These are phyloP conservation scores for Ataeniobius toweri DNA, from an alignment of 2,797 vertebrate species.

Conservation along the genomic window DNA sequence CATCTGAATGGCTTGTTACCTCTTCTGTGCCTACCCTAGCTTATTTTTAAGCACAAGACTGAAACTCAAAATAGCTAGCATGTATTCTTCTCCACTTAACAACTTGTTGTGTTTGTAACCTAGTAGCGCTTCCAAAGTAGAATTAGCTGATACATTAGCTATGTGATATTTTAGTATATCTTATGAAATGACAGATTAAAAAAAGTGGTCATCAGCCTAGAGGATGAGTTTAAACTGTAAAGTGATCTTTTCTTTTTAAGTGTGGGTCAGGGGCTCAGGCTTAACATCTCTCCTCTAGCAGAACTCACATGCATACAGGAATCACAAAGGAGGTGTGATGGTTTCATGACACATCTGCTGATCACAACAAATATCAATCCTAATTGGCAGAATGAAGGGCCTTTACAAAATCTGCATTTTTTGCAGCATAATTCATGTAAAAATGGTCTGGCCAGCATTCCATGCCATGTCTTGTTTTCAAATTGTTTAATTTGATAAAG, in stretches of 20 bases:
- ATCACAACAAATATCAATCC: conserved; percentile 3
- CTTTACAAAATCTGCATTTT: conserved; percentile 16
- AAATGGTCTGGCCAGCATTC: conserved; percentile 10
- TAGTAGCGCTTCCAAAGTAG: not conserved
- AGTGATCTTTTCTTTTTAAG: not conserved
- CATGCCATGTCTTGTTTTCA: not conserved
- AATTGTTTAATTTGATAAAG: conserved; percentile 18
- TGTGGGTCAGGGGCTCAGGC: not conserved
- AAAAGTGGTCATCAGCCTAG: not conserved
- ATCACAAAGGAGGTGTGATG: not conserved
- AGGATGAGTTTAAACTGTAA: not conserved
- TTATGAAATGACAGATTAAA: not conserved
- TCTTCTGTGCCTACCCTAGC: not conserved
- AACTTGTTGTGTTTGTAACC: not conserved
- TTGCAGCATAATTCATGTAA: conserved; percentile 14
- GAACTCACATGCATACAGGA: not conserved
- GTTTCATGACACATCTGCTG: conserved; percentile 19
- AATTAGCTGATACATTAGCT: not conserved
- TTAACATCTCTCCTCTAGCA: not conserved
- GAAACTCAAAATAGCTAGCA: not conserved
- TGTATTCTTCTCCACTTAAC: not conserved
- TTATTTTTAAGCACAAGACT: not conserved
- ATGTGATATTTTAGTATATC: not conserved
- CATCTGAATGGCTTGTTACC: not conserved
- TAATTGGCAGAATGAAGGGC: conserved; percentile 12